These are phyloP conservation scores for Camponotus floridanus DNA, from an alignment of 1,140 invertebrate genomes.

Conservation along the genomic window DNA sequence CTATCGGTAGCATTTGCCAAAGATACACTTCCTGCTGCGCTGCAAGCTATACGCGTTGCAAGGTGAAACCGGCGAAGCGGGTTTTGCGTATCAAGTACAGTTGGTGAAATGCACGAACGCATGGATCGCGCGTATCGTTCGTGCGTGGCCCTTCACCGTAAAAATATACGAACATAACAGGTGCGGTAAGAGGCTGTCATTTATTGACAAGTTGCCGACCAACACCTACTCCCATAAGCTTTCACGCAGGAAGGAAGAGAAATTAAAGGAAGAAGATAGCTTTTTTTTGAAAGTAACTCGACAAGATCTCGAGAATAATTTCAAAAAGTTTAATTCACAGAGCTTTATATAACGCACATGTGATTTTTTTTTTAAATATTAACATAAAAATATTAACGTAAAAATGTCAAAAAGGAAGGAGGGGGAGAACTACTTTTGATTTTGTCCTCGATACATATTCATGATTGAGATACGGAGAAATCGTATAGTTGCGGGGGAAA, in stretches of 20 bases:
- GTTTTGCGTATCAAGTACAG: slow-evolving; percentile 32
- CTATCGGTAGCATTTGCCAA: slow-evolving; percentile 34
- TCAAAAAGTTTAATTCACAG: neutral
- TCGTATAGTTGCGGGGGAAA: slow-evolving; percentile 25
- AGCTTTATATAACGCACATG: neutral
- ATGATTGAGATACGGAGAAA: slow-evolving; percentile 42
- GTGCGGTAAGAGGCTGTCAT: neutral
- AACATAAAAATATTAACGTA: neutral
- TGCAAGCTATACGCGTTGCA: slow-evolving; percentile 34
- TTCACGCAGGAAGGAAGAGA: neutral
- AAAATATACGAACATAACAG: slow-evolving; percentile 14
- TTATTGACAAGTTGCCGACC: neutral
- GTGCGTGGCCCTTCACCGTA: neutral
- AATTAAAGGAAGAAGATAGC: neutral
- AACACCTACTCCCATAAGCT: neutral
- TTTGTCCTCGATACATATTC: slow-evolving; percentile 32
- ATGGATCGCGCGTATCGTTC: neutral
- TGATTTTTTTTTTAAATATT: neutral
- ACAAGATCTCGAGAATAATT: neutral
- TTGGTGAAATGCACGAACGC: slow-evolving; percentile 35
- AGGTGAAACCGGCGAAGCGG: slow-evolving; percentile 50
- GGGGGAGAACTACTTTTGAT: slow-evolving; percentile 27
- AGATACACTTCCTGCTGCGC: neutral
- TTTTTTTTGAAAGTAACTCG: neutral
- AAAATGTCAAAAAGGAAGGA: no score